Percentiles rank a stretch among this genome's conserved stretches.
These are phyloP conservation scores for Zaprionus obscuricornis DNA, from an alignment of 2,888 invertebrate genomes.

Conservation along the genomic window DNA sequence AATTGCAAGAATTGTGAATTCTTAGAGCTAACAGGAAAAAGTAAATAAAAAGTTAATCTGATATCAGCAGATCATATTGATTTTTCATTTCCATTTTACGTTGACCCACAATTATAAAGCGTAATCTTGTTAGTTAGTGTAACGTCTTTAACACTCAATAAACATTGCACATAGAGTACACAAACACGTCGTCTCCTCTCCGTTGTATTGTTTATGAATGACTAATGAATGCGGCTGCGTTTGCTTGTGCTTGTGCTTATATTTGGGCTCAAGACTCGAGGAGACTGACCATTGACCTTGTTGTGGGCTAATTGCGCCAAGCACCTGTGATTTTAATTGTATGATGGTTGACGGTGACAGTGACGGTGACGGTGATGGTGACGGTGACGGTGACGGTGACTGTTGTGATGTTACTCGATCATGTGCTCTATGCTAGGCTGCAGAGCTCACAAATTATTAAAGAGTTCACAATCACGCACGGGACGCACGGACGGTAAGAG, in stretches of 20 bases:
- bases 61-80: constrained; percentile 23
- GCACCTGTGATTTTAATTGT: constrained; percentile 28
- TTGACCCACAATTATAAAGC: not conserved
- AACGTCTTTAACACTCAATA: constrained; percentile 35
- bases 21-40: too few species aligned
- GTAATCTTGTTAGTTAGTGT: constrained; percentile 36
- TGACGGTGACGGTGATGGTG: too few species aligned
- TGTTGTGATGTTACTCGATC: constrained; percentile 29
- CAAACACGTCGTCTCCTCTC: too few species aligned
- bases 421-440: constrained; percentile 7
- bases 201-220: constrained; percentile 45
- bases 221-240: constrained; percentile 46
- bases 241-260: constrained; percentile 8
- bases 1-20: not conserved
- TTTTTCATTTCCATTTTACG: not conserved
- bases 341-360: too few species aligned
- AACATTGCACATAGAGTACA: constrained; percentile 3
- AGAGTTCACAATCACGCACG: constrained; percentile 23
- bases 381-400: too few species aligned
- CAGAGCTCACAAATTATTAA: not conserved
- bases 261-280: not conserved
- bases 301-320: constrained; percentile 40
- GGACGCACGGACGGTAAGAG: constrained; percentile 16
- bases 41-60: too few species aligned
- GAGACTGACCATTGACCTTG: constrained; percentile 62